These are phyloP conservation scores for Danio tinwini DNA, from an alignment of 2,797 vertebrate species.

Conservation along the genomic window DNA sequence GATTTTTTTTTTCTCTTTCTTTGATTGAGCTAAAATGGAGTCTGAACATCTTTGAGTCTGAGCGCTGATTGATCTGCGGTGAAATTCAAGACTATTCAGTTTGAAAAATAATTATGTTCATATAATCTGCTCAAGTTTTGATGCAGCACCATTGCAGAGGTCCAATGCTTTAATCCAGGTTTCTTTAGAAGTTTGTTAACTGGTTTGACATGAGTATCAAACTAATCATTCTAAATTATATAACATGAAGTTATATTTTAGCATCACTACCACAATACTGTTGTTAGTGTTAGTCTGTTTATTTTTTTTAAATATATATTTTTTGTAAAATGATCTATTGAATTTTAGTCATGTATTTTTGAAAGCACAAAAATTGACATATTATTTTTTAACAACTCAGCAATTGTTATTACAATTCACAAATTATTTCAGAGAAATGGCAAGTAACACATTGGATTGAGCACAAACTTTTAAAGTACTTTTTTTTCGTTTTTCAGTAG, in stretches of 20 bases:
- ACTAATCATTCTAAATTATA: background rate
- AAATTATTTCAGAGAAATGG: too few species aligned
- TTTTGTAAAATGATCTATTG: too few species aligned
- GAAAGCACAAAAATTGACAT: too few species aligned
- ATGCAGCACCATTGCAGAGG: slow-evolving; percentile 41
- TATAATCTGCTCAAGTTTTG: slow-evolving; percentile 78
- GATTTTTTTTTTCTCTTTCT: slow-evolving; percentile 89
- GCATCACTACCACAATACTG: too few species aligned
- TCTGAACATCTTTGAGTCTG: slow-evolving; percentile 85
- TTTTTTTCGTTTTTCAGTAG: too few species aligned
- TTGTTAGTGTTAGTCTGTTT: too few species aligned
- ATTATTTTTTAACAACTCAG: too few species aligned
- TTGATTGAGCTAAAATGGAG: slow-evolving; percentile 96
- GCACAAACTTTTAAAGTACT: too few species aligned
- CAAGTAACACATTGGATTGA: too few species aligned
- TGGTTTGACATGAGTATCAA: background rate
- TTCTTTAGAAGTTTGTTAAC: background rate
- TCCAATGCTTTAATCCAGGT: slow-evolving; percentile 16
- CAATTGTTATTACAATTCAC: too few species aligned
- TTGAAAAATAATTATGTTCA: slow-evolving; percentile 90
- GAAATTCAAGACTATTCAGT: slow-evolving; percentile 87
- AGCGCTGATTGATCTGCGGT: slow-evolving; percentile 90
- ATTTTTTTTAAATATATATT: too few species aligned
- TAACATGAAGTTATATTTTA: background rate
- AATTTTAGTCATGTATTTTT: too few species aligned